phyloP scores from a whole-genome alignment of 2,113 vertebrate species.

The Megaptera novaeangliae region DNA sequence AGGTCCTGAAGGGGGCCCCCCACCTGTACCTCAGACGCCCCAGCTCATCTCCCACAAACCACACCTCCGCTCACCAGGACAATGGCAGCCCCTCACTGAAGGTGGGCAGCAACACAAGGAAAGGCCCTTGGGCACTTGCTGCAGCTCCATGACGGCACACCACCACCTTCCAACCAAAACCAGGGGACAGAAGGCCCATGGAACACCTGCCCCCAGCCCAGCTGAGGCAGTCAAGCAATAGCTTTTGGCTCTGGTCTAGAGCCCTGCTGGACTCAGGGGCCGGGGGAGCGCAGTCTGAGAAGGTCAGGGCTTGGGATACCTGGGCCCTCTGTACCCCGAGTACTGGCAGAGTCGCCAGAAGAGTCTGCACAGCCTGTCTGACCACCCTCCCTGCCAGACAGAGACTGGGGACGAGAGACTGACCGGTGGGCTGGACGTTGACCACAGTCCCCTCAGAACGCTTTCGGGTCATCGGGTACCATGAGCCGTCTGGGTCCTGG shows the following conservation, averaged over 20 bases:
- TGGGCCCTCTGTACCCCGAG: accelerated
- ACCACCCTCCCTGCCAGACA: background rate
- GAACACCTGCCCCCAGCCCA: background rate
- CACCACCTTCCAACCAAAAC: background rate
- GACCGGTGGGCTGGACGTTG: slow-evolving; percentile 93
- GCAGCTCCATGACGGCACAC: accelerated
- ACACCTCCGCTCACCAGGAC: background rate
- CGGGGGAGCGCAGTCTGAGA: accelerated
- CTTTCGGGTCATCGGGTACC: slow-evolving; percentile 96
- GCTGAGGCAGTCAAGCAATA: accelerated
- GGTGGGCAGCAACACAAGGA: background rate
- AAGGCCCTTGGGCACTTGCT: background rate
- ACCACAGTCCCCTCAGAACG: slow-evolving; percentile 91
- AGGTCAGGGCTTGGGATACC: background rate
- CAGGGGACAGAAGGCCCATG: background rate
- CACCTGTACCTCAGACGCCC: background rate
- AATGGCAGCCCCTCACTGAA: background rate
- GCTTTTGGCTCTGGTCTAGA: background rate
- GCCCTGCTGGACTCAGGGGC: background rate
- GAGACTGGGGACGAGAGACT: slow-evolving; percentile 51
- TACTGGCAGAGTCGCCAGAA: background rate
- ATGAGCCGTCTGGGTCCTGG: slow-evolving; percentile 92
- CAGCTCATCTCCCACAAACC: background rate
- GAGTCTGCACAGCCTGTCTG: background rate
- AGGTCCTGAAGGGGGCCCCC: background rate